Conservation (phyloP, 2,888 invertebrate species). For the Hoplodrina ambigua region DNA sequence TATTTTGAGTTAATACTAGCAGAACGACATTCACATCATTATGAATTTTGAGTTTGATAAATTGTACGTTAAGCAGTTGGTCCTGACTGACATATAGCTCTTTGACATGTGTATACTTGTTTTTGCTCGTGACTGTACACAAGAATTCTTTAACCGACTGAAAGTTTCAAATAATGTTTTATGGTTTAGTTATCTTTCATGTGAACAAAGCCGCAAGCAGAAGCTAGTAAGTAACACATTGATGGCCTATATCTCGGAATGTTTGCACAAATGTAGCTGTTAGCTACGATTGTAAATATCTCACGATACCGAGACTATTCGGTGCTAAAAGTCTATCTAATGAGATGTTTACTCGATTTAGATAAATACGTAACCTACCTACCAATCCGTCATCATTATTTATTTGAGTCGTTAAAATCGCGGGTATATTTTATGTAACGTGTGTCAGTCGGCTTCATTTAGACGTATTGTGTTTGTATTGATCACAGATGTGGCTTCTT, state of each 20-base stretch:
- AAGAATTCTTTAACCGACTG: too few relatives aligned
- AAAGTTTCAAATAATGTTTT: too few relatives aligned
- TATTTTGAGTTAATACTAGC: neutral
- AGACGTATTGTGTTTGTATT: slow-evolving; percentile 32
- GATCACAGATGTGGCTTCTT: slow-evolving; percentile 44
- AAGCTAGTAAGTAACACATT: neutral
- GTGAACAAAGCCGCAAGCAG: too few relatives aligned
- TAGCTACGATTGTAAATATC: slow-evolving; percentile 14
- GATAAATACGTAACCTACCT: slow-evolving; percentile 14
- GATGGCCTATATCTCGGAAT: neutral
- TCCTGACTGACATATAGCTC: too few relatives aligned
- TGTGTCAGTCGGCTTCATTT: slow-evolving; percentile 29
- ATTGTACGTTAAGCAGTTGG: too few relatives aligned
- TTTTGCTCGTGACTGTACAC: too few relatives aligned
- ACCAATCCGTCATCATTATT: slow-evolving; percentile 31
- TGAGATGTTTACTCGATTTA: slow-evolving; percentile 8
- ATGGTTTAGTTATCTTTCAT: too few relatives aligned
- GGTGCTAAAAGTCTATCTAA: slow-evolving; percentile 1
- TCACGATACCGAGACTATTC: too few relatives aligned
- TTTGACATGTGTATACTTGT: too few relatives aligned
- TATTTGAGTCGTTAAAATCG: slow-evolving; percentile 32
- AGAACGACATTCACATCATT: too few relatives aligned
- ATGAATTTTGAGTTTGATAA: too few relatives aligned
- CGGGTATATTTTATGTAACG: slow-evolving; percentile 7
- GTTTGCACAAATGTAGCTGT: slow-evolving; percentile 6